A percentile compares a stretch with the other conserved stretches of the same genome.
Evolutionary conservation across 2,113 vertebrate species (phyloP).

Genomic region (Rhinichthys klamathensis): DNA sequence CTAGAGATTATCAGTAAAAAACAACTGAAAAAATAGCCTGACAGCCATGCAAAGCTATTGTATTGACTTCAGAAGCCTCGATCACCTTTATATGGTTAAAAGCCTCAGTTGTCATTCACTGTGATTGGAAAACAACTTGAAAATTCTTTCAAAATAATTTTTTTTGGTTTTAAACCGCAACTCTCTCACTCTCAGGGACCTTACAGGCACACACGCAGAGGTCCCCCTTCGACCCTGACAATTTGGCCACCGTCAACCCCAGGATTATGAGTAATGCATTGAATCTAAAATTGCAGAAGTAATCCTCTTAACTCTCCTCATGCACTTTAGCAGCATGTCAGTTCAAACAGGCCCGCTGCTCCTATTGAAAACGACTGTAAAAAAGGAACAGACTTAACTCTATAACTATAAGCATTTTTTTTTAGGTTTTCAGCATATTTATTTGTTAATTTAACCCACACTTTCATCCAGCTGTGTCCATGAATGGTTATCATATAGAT

Average conservation of each 20-base stretch:
- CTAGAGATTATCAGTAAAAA: not conserved
- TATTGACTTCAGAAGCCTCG: too few relatives aligned
- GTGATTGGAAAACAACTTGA: not conserved
- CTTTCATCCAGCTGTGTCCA: not conserved
- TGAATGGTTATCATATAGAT: not conserved
- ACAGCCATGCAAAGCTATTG: not conserved
- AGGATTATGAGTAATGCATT: constrained; percentile 82
- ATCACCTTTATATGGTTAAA: not conserved
- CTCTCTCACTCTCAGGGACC: constrained; percentile 64
- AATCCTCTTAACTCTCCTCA: constrained; percentile 82
- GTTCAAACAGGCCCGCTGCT: constrained; percentile 71
- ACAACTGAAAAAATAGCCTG: not conserved
- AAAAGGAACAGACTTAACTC: constrained; percentile 35
- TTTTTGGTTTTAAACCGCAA: constrained; percentile 12
- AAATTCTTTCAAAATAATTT: not conserved
- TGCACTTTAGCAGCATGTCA: constrained; percentile 75
- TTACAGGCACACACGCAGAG: constrained; percentile 68
- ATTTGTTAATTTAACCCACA: constrained; percentile 26
- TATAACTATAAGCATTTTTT: constrained; percentile 27
- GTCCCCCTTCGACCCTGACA: constrained; percentile 67
- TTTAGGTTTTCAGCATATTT: constrained; percentile 17
- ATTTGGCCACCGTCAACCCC: constrained; percentile 76
- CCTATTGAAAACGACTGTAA: constrained; percentile 45
- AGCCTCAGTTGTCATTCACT: not conserved
- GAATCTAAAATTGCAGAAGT: constrained; percentile 81